phyloP scores from a whole-genome alignment of 2,113 vertebrate species.

The Neodon shergylaensis region DNA sequence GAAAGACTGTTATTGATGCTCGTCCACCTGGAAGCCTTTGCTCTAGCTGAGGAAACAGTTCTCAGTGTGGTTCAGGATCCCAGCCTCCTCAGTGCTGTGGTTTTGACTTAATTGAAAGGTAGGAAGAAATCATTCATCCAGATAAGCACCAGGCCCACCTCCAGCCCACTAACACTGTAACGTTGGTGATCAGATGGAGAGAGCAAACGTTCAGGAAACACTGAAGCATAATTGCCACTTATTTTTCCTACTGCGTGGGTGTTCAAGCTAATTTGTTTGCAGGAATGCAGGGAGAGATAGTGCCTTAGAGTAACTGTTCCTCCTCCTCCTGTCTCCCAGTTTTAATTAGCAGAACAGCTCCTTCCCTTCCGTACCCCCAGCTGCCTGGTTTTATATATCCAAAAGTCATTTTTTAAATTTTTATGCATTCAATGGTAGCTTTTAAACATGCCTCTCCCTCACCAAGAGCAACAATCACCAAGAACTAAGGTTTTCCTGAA shows the following conservation, averaged over 20 bases:
- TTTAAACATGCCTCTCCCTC: not conserved
- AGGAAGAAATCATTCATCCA: constrained; percentile 9
- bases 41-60: not conserved
- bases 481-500: not conserved
- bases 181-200: constrained; percentile 19
- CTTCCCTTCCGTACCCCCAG: not conserved
- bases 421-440: constrained; percentile 1
- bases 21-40: not conserved
- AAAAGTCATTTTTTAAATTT: not conserved
- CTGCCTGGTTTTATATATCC: constrained; percentile 24
- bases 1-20: not conserved
- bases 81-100: not conserved
- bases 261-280: constrained; percentile 67
- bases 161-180: not conserved
- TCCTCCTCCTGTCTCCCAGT: not conserved
- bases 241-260: constrained; percentile 53
- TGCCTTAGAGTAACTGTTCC: constrained; percentile 45
- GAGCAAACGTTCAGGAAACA: constrained; percentile 34
- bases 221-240: not conserved
- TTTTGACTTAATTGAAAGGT: constrained; percentile 44
- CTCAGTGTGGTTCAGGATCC: not conserved
- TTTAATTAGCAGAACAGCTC: constrained; percentile 51
- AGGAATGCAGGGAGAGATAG: not conserved
- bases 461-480: not conserved
- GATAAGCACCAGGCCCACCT: not conserved